Percentiles rank a stretch among this genome's conserved stretches.
Evolutionary conservation across 2,113 vertebrate genomes (phyloP).

Genomic region (Planiliza haematocheilus): DNA sequence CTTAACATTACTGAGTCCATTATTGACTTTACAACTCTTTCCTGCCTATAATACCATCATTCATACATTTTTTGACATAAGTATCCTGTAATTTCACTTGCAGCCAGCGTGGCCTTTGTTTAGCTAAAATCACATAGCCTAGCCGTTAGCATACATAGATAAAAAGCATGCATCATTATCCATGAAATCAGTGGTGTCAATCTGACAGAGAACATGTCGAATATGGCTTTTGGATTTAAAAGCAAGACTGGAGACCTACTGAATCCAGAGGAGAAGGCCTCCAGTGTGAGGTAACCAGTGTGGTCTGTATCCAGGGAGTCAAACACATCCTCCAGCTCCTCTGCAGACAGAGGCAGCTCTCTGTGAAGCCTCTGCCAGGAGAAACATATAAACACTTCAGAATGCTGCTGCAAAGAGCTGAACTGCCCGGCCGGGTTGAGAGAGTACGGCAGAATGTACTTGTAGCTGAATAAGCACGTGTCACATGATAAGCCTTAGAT

Average conservation of each 20-base stretch:
- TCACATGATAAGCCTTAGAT: neutral
- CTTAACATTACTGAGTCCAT: no score
- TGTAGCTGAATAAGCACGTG: no score
- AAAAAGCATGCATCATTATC: neutral
- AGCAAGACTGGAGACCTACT: conserved; percentile 83
- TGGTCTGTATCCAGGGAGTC: conserved; percentile 89
- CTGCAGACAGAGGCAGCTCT: conserved; percentile 88
- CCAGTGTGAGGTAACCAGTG: conserved; percentile 89
- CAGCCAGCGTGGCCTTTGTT: neutral
- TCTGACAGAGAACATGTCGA: no score
- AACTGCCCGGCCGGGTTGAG: neutral
- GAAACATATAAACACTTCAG: conserved; percentile 36
- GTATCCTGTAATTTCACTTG: neutral
- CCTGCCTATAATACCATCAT: neutral
- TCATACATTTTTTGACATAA: neutral
- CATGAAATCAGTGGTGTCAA: neutral
- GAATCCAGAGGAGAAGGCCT: conserved; percentile 92
- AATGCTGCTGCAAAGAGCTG: neutral
- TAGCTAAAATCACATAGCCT: neutral
- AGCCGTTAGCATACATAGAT: neutral
- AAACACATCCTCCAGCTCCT: conserved; percentile 93
- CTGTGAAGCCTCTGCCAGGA: conserved; percentile 79
- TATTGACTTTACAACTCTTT: neutral
- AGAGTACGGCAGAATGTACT: no score
- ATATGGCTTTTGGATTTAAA: no score